Percentiles rank a stretch among this genome's conserved stretches.
Conservation (phyloP, 2,888 invertebrate species). For the Plebejus anna region DNA sequence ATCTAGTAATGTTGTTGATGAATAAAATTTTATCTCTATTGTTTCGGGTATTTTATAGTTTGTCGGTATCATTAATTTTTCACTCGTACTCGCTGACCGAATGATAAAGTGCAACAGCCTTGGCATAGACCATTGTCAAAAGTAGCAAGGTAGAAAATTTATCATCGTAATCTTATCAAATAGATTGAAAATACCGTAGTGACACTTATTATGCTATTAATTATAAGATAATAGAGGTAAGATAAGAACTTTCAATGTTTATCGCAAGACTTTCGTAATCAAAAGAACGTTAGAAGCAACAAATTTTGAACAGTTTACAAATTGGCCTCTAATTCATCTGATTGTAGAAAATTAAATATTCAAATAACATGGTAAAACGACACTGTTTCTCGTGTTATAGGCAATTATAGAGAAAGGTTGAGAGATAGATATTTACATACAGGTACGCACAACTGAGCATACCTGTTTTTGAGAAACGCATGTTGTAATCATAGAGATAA, state of each 20-base stretch:
- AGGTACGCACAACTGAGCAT: constrained; percentile 16
- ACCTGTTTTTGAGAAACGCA: constrained; percentile 14
- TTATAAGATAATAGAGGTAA: constrained; percentile 38
- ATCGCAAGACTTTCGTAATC: constrained; percentile 35
- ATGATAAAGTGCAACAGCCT: background rate
- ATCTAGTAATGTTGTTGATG: background rate
- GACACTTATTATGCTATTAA: constrained; percentile 33
- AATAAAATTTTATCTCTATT: background rate
- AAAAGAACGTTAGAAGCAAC: background rate
- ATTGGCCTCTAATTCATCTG: background rate
- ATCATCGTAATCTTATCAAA: constrained; percentile 18
- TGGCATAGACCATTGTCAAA: constrained; percentile 10
- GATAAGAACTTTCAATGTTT: constrained; percentile 40
- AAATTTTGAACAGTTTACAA: background rate
- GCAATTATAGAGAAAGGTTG: constrained; percentile 19
- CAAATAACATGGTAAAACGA: constrained; percentile 18
- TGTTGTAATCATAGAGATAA: constrained; percentile 32
- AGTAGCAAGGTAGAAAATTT: constrained; percentile 11
- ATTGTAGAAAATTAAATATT: constrained; percentile 11
- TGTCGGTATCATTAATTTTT: background rate
- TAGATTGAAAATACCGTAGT: constrained; percentile 20
- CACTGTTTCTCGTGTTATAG: constrained; percentile 15
- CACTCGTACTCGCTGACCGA: background rate
- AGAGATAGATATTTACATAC: constrained; percentile 12
- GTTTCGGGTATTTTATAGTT: background rate